Evolutionary conservation across 2,797 vertebrate species (phyloP).

Genomic region (Streptopelia turtur): DNA sequence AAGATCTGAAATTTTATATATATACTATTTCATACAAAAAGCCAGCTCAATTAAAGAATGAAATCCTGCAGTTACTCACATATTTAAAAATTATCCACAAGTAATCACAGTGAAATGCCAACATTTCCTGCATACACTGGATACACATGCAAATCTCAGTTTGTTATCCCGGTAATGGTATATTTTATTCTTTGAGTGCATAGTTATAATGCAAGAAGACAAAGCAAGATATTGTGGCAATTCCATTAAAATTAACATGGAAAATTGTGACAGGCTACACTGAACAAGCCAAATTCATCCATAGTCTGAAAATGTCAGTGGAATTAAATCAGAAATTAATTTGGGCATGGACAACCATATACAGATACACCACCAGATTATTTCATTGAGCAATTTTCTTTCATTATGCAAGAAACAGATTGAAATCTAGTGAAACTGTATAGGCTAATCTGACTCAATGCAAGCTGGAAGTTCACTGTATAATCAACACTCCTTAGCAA

Average conservation of each 20-base stretch:
- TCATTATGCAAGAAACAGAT: background rate
- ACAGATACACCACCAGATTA: background rate
- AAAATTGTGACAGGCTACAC: background rate
- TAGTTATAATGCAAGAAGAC: background rate
- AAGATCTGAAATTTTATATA: background rate
- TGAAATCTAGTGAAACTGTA: background rate
- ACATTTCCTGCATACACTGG: background rate
- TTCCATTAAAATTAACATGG: background rate
- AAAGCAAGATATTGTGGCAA: background rate
- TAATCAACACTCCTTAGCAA: background rate
- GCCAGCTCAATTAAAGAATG: background rate
- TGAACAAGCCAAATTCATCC: background rate
- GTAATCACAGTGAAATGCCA: background rate
- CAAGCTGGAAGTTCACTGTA: background rate
- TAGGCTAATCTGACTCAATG: background rate
- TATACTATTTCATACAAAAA: background rate
- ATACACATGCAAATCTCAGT: background rate
- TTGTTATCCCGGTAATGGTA: background rate
- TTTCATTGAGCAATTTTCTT: background rate
- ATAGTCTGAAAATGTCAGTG: background rate
- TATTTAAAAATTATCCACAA: background rate
- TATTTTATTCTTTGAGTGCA: background rate
- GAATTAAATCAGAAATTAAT: constrained; percentile 14
- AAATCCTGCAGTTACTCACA: background rate
- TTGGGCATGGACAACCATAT: background rate